Base-by-base conservation (phyloP, 2,797 vertebrate species). In the Coccyzus lansbergi region DNA sequence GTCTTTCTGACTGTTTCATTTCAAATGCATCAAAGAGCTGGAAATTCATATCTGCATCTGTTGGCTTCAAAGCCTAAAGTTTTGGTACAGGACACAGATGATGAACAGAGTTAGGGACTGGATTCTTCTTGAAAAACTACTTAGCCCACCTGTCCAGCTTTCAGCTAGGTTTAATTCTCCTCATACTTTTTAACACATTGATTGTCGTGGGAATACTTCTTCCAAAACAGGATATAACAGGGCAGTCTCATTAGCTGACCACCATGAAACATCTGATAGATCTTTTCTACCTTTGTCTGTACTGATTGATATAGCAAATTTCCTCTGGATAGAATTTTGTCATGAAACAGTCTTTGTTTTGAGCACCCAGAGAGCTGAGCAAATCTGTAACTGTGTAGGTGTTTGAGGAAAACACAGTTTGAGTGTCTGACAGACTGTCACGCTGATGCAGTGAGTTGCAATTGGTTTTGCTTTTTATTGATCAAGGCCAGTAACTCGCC, bases 351-450 rank as follows among this genome's bases (percentile, higher is more conserved):
- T 20, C 58, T 86, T 72, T 77, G 49, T 36, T 93, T 95, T 90
- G 76, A 70, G 69, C 67, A 46, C 17, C 10, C 19, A 29, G 67
- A 72, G 33, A 69, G 31, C 48, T 15, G 42, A 90, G 31, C 38
- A 75, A 36, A 70, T 92, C 79, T 60, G 16, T 90, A 86, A 40
- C 76, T 71, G 67, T 25, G 91, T 92, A 93, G 88, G 84, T 83
- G 88, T 88, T 83, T 79, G 83, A 88, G 86, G 29, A 81, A 79
- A 55, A 65, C 62, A 36, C 44, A 62, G 87, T 71, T 56, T 90
- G 60, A 42, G 46, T 59, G 56, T 75, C 72, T 95, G 87, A 49
- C 64, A 89, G 83, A 22, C 68, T 49, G 18, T 56, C 31, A 86
- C 42, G 4, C 78, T 90, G 1, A 21, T 44, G 58, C 38, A 33